Base-by-base conservation (phyloP, 2,113 vertebrate species). In the Alligator sinensis region DNA sequence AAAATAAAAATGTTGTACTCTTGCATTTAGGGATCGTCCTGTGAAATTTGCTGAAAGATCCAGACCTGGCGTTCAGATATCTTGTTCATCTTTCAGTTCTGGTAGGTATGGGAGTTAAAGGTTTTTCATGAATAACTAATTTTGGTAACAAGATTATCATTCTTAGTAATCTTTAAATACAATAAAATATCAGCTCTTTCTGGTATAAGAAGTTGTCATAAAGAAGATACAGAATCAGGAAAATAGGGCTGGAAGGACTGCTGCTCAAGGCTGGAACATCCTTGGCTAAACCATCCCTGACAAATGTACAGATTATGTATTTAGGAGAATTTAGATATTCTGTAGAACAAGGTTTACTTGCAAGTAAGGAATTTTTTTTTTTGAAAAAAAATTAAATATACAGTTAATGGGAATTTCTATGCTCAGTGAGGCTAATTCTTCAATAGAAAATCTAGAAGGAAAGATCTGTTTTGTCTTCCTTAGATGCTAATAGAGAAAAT, bases 41-140 rank as follows among this genome's bases (percentile, higher is more conserved):
- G 97, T 99, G 55, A 99, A 99, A 97, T 99, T 99, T 97, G 98
- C 98, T 57, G 99, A 99, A 96, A 98, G 99, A 60, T 99, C 99
- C 81, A 98, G 99, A 85, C 99, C 99, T 30, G 99, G 99, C 13
- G 99, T 99, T 82, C 99, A 99, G 95, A 99, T 99, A 90, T 99
- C 99, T 75, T 99, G 99, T 93, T 99, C 99, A 14, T 99, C 99
- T 61, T 99, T 99, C 97, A 99, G 99, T 93, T 98, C 99, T 54
- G 99, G 99, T 99, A 97, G 4, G 97, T 97, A 88, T 70, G 60
- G 21, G 22, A 54, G n/a, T 30, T 72, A 22, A 12, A 86, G 24
- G 9, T 21, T 4, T 54, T 34, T 75, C 38, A 19, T 63, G 11
- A 60, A 6, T 75, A 58, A 0, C 47, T 3, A 60, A 34, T 64